Evolutionary conservation across 2,888 invertebrate genomes (phyloP).

Genomic region (Ormyrus thymus): DNA sequence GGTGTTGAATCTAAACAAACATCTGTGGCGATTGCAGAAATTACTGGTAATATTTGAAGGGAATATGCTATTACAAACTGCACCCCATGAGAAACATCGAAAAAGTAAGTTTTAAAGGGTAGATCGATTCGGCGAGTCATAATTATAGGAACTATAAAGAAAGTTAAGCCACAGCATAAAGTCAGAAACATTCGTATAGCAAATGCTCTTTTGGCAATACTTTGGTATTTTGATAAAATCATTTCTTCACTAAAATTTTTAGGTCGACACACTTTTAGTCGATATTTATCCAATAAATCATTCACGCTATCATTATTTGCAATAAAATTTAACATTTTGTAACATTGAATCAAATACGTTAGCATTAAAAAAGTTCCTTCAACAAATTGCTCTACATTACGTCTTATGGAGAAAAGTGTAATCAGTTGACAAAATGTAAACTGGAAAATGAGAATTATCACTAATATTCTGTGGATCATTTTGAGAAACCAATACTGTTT

Average conservation of each 20-base stretch:
- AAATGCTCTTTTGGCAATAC: neutral
- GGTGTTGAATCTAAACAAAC: too few relatives aligned
- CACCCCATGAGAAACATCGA: too few relatives aligned
- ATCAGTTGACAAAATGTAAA: conserved; percentile 12
- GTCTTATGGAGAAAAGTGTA: neutral
- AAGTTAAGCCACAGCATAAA: neutral
- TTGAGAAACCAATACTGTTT: conserved; percentile 1
- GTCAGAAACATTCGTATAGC: neutral
- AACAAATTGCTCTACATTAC: neutral
- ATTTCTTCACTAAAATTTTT: conserved; percentile 2
- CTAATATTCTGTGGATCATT: conserved; percentile 1
- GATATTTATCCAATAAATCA: conserved; percentile 9
- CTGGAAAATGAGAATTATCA: conserved; percentile 2
- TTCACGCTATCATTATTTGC: neutral
- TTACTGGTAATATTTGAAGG: too few relatives aligned
- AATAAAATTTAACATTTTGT: conserved; percentile 32
- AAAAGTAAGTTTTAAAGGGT: neutral
- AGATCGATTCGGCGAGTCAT: neutral
- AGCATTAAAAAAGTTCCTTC: conserved; percentile 22
- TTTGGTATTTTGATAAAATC: neutral
- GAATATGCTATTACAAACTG: too few relatives aligned
- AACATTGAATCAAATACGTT: neutral
- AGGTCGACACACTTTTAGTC: conserved; percentile 2
- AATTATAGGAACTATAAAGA: neutral
- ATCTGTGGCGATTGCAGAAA: too few relatives aligned